Evolutionary conservation across 2,888 invertebrate genomes (phyloP).

Genomic region (Euphydryas editha): DNA sequence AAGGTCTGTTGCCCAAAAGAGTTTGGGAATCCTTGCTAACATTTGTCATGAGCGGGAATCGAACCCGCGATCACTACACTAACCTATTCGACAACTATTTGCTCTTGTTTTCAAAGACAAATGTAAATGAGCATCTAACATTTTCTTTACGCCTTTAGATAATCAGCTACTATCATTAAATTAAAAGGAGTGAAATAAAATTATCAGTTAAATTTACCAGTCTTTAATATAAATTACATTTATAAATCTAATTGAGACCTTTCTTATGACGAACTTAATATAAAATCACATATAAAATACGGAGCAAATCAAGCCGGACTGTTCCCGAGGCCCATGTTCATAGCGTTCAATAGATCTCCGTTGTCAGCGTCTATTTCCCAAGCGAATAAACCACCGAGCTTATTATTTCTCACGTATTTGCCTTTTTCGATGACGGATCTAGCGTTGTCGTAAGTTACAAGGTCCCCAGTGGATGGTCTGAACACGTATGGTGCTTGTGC

Average conservation of each 20-base stretch:
- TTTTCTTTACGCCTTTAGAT: no score
- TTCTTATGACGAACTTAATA: constrained; percentile 45
- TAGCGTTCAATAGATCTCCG: constrained; percentile 75
- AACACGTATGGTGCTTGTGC: constrained; percentile 80
- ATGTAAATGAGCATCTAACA: no score
- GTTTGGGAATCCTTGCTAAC: no score
- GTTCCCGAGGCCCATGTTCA: constrained; percentile 78
- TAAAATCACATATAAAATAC: constrained; percentile 48
- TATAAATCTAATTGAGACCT: constrained; percentile 57
- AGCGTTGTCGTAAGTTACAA: constrained; percentile 75
- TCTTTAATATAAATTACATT: constrained; percentile 45
- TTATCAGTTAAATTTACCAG: constrained; percentile 39
- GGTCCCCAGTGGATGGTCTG: constrained; percentile 69
- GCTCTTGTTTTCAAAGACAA: no score
- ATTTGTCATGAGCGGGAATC: no score
- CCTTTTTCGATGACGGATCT: constrained; percentile 77
- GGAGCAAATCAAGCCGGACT: constrained; percentile 48
- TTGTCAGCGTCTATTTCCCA: constrained; percentile 81
- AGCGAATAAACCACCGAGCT: constrained; percentile 74
- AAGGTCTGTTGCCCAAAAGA: no score
- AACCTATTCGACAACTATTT: no score
- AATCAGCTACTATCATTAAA: background rate
- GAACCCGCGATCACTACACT: no score
- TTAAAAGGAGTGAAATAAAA: constrained; percentile 17
- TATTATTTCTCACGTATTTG: constrained; percentile 77